A percentile compares a stretch with the other conserved stretches of the same genome.
Conservation (phyloP, 1,140 invertebrate genomes). For the Solen grandis region DNA sequence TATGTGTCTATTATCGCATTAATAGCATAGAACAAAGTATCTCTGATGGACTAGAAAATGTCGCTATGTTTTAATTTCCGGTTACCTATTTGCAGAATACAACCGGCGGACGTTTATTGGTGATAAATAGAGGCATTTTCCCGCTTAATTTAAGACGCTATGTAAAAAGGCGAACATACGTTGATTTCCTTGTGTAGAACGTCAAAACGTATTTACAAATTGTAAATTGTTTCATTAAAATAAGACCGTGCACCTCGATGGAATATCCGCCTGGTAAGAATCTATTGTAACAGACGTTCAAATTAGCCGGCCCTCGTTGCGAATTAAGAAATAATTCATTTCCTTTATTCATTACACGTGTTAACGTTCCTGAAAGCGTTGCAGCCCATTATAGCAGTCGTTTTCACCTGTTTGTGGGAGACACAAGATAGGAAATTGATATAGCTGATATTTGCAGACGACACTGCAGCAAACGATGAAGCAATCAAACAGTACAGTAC, state of each 20-base stretch:
- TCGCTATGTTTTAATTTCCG: slow-evolving; percentile 27
- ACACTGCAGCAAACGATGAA: too few relatives aligned
- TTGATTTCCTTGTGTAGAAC: slow-evolving; percentile 13
- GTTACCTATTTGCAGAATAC: not conserved
- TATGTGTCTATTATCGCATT: too few relatives aligned
- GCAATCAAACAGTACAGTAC: too few relatives aligned
- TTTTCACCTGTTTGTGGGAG: too few relatives aligned
- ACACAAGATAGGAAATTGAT: too few relatives aligned
- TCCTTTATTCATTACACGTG: not conserved
- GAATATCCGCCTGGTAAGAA: not conserved
- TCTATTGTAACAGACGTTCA: slow-evolving; percentile 33
- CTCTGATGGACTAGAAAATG: too few relatives aligned
- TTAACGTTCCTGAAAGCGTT: not conserved
- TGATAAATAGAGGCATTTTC: slow-evolving; percentile 27
- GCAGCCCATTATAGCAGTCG: too few relatives aligned
- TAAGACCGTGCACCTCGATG: slow-evolving; percentile 22
- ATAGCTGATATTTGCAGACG: too few relatives aligned
- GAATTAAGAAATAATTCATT: slow-evolving; percentile 43
- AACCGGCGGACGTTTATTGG: slow-evolving; percentile 28
- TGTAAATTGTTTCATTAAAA: slow-evolving; percentile 38
- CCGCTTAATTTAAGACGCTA: slow-evolving; percentile 43
- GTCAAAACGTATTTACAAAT: slow-evolving; percentile 38
- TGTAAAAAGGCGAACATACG: slow-evolving; percentile 11
- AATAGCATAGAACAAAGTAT: too few relatives aligned
- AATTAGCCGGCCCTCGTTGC: slow-evolving; percentile 32